Percentiles rank a stretch among this genome's conserved stretches.
Conservation (phyloP, 2,113 vertebrate species). For the Gyps fulvus region DNA sequence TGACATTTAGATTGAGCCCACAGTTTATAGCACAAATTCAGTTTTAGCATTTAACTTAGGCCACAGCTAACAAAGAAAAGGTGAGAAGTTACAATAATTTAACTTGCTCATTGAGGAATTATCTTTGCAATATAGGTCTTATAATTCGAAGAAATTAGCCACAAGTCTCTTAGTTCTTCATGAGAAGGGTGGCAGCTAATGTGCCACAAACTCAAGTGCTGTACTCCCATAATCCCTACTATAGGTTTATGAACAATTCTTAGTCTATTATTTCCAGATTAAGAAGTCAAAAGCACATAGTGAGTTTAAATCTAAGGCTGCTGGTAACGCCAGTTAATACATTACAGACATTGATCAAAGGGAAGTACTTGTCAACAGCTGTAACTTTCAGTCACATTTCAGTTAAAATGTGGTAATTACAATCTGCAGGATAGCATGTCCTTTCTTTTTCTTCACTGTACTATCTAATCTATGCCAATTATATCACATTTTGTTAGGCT, state of each 20-base stretch:
- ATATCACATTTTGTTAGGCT: neutral
- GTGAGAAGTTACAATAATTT: neutral
- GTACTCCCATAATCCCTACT: neutral
- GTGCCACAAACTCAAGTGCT: neutral
- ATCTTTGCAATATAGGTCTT: neutral
- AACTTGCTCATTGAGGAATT: neutral
- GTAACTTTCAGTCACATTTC: neutral
- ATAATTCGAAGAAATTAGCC: neutral
- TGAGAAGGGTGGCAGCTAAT: neutral
- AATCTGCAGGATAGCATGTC: neutral
- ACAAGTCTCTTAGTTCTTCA: neutral
- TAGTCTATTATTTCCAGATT: neutral
- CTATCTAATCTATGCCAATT: neutral
- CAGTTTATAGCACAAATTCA: neutral
- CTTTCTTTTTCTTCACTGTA: neutral
- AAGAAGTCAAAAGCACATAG: neutral
- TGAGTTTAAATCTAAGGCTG: neutral
- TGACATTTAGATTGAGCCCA: neutral
- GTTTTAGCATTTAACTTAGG: neutral
- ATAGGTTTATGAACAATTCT: neutral
- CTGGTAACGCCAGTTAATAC: neutral
- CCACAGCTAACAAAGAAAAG: neutral
- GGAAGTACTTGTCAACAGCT: neutral
- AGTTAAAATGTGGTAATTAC: neutral
- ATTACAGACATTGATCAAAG: neutral